A percentile compares a stretch with the other conserved stretches of the same genome.
These are phyloP conservation scores for Trichogramma dendrolimi DNA, from an alignment of 2,888 invertebrate genomes.

Conservation along the genomic window DNA sequence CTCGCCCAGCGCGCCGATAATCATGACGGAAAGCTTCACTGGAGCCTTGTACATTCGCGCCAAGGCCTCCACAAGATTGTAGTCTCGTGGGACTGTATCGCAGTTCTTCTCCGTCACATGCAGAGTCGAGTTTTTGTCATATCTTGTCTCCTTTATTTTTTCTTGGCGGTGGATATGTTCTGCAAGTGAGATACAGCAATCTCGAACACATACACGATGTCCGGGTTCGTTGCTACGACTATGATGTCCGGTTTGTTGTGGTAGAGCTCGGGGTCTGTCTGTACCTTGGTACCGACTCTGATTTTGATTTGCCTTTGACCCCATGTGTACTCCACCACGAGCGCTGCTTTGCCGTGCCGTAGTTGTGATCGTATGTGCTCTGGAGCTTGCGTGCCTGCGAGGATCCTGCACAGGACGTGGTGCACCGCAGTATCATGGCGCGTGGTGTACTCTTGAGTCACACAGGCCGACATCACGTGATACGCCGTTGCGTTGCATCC, in stretches of 20 bases:
- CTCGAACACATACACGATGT: constrained; percentile 3
- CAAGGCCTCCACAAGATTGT: constrained; percentile 9
- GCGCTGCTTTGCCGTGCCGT: not conserved
- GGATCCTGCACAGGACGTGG: constrained; percentile 15
- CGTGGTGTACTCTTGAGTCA: constrained; percentile 23
- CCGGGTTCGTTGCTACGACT: constrained; percentile 4
- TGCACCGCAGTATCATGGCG: constrained; percentile 33
- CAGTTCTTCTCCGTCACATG: not conserved
- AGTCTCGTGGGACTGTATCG: not conserved
- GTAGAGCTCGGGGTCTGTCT: not conserved
- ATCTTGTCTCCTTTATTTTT: constrained; percentile 11
- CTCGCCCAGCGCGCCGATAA: constrained; percentile 6
- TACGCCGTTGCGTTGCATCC: no score
- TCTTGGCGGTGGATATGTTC: constrained; percentile 22
- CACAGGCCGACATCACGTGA: constrained; percentile 28
- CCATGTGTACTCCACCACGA: constrained; percentile 3
- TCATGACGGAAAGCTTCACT: constrained; percentile 1
- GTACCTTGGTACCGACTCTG: constrained; percentile 6
- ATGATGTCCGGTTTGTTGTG: constrained; percentile 21
- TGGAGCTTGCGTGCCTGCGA: constrained; percentile 16
- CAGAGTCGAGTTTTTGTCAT: constrained; percentile 8
- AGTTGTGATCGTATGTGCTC: constrained; percentile 11
- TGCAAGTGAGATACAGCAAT: constrained; percentile 19
- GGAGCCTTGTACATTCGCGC: constrained; percentile 6
- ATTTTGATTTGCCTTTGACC: not conserved